These are phyloP conservation scores for Barypeithes pellucidus DNA, from an alignment of 2,888 invertebrate genomes.

Conservation along the genomic window DNA sequence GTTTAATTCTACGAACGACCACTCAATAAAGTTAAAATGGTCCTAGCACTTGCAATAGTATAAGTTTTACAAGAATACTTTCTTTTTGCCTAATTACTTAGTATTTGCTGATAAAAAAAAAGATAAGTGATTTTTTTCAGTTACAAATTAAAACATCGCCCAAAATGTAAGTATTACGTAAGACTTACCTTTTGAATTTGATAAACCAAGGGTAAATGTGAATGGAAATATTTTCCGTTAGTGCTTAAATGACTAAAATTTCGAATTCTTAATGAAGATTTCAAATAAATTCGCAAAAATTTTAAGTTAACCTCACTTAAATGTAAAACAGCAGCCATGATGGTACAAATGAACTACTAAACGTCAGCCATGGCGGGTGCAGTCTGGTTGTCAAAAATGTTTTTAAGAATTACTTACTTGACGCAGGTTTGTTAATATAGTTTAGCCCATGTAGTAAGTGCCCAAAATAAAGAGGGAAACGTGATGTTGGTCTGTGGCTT, in stretches of 20 bases:
- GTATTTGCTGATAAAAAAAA: slow-evolving; percentile 9
- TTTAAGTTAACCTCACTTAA: slow-evolving; percentile 61
- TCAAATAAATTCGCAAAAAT: slow-evolving; percentile 58
- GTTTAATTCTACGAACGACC: too few relatives aligned
- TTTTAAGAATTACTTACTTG: too few relatives aligned
- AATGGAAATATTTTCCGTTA: slow-evolving; percentile 53
- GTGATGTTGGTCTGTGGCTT: too few relatives aligned
- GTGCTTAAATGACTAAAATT: slow-evolving; percentile 58
- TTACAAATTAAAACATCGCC: neutral
- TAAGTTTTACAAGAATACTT: neutral
- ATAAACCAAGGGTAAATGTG: slow-evolving; percentile 52
- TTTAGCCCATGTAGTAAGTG: slow-evolving; percentile 1
- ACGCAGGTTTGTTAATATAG: neutral
- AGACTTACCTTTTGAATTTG: slow-evolving; percentile 60
- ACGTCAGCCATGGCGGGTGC: too few relatives aligned
- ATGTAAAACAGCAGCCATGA: slow-evolving; percentile 61
- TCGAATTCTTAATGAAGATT: slow-evolving; percentile 55
- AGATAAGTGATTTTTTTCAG: neutral
- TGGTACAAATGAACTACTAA: slow-evolving; percentile 53
- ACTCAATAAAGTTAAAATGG: too few relatives aligned
- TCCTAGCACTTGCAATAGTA: too few relatives aligned
- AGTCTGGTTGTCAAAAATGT: too few relatives aligned
- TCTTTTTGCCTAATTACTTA: neutral
- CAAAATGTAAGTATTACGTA: slow-evolving; percentile 53
- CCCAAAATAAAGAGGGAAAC: neutral